Percentiles rank a stretch among this genome's conserved stretches.
Evolutionary conservation across 2,113 vertebrate species (phyloP).

Genomic region (Chrysochloris asiatica): DNA sequence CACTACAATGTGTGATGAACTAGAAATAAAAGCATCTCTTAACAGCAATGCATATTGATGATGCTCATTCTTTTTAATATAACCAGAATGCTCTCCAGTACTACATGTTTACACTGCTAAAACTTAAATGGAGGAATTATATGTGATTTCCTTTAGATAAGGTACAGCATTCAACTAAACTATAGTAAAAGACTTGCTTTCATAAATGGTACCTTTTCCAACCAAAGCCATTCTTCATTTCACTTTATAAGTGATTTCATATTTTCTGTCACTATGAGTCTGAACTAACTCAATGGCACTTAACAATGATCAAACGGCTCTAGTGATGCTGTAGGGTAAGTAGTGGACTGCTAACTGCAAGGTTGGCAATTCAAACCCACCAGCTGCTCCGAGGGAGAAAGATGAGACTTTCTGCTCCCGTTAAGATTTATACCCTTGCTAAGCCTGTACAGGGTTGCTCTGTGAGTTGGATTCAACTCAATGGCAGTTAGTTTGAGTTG

Average conservation of each 20-base stretch:
- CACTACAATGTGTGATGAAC: background rate
- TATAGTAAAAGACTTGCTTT: background rate
- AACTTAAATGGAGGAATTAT: background rate
- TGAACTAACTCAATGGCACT: too few relatives aligned
- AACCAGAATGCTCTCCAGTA: background rate
- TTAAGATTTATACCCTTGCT: too few relatives aligned
- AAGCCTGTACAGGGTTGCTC: too few relatives aligned
- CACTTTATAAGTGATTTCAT: slow-evolving; percentile 17
- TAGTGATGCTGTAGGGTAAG: too few relatives aligned
- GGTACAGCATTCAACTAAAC: slow-evolving; percentile 4
- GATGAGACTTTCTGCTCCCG: too few relatives aligned
- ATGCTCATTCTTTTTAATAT: background rate
- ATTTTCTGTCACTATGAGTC: background rate
- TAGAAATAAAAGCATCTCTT: background rate
- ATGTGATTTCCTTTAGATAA: slow-evolving; percentile 38
- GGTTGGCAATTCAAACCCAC: too few relatives aligned
- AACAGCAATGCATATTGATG: background rate
- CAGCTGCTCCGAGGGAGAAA: too few relatives aligned
- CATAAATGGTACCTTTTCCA: slow-evolving; percentile 6
- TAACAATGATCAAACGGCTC: too few relatives aligned
- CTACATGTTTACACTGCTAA: background rate
- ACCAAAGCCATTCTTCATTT: background rate
- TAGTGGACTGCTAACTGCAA: too few relatives aligned
- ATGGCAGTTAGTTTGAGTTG: too few relatives aligned
- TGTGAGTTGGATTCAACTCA: too few relatives aligned